Evolutionary conservation across 1,140 invertebrate genomes (phyloP).

Genomic region (Temnothorax curvispinosus): DNA sequence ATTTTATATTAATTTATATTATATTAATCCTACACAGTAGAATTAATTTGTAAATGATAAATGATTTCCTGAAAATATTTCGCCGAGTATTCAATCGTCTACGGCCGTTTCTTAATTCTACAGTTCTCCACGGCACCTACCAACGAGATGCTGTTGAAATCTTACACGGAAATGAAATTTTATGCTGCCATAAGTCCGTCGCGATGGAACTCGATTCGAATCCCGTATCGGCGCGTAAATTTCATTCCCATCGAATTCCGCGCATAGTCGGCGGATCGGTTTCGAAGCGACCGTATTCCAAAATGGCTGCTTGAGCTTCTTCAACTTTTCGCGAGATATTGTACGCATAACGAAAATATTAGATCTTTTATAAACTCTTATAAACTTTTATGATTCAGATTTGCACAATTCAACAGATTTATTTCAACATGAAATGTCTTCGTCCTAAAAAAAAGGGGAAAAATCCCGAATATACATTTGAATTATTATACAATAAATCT

Average conservation of each 20-base stretch:
- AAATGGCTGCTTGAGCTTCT: conserved; percentile 45
- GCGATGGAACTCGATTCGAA: conserved; percentile 58
- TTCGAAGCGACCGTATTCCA: conserved; percentile 47
- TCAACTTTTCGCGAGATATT: conserved; percentile 43
- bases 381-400: conserved; percentile 2
- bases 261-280: conserved; percentile 52
- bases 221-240: conserved; percentile 55
- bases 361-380: conserved; percentile 16
- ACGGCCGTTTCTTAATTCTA: conserved; percentile 8
- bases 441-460: background rate
- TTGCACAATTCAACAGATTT: background rate
- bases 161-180: conserved; percentile 65
- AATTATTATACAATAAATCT: background rate
- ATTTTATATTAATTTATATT: no score
- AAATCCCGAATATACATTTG: background rate
- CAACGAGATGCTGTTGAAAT: conserved; percentile 13
- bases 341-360: conserved; percentile 12
- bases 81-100: background rate
- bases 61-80: background rate
- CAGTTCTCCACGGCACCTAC: background rate
- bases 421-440: background rate
- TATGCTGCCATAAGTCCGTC: conserved; percentile 37
- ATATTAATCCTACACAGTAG: no score
- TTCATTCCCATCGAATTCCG: conserved; percentile 60
- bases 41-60: background rate